Conservation (phyloP, 30 jellyfish, hydroid and myxozoan species). For the Rhopilema esculentum region DNA sequence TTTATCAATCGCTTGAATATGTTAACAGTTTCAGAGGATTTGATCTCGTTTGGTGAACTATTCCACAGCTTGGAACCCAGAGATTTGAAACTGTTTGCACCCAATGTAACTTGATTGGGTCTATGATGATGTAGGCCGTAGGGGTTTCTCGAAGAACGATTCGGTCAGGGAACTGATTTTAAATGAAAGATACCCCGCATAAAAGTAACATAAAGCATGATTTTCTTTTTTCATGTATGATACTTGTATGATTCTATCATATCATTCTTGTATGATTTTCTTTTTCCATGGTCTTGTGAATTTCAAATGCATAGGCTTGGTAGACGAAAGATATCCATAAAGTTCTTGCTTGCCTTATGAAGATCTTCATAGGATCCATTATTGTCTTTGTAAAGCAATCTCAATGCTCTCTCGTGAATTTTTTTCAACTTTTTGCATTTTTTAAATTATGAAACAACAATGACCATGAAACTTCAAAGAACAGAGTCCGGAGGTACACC, state of each 20-base stretch:
- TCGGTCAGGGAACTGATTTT: not conserved
- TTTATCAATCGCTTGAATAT: not conserved
- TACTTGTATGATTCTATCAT: too few relatives aligned
- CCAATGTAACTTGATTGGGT: not conserved
- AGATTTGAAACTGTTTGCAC: not conserved
- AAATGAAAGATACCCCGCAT: conserved; percentile 7
- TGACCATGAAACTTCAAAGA: too few relatives aligned
- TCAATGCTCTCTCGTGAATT: not conserved
- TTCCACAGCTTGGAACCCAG: not conserved
- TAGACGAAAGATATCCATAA: not conserved
- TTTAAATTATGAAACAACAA: not conserved
- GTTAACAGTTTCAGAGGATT: conserved; percentile 17
- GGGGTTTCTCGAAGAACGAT: not conserved
- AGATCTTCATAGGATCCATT: not conserved
- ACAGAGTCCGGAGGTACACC: too few relatives aligned
- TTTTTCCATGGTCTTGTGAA: not conserved
- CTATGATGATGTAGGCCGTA: not conserved
- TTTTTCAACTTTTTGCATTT: not conserved
- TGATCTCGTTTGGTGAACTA: conserved; percentile 9
- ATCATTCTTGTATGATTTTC: too few relatives aligned
- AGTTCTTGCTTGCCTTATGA: not conserved
- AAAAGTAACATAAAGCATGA: too few relatives aligned
- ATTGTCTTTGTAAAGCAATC: not conserved
- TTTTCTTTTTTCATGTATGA: too few relatives aligned
- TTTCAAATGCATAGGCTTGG: not conserved